Conservation (phyloP, 2,888 invertebrate species). For the Drosophila melanosoma region DNA sequence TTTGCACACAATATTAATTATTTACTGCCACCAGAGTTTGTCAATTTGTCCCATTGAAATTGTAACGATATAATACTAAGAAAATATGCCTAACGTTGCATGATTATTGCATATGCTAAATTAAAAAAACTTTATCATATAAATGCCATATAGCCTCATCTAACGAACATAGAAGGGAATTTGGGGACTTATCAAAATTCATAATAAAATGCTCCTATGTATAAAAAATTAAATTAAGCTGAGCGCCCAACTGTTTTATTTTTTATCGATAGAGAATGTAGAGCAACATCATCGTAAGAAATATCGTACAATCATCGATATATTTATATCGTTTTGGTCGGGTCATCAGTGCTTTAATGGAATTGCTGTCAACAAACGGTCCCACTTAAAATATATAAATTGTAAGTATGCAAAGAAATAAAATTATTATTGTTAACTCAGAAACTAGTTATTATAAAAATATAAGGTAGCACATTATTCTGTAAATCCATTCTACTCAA, state of each 20-base stretch:
- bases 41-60: conserved; percentile 62
- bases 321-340: neutral
- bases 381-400: neutral
- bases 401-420: neutral
- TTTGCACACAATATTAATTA: conserved; percentile 44
- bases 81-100: conserved; percentile 10
- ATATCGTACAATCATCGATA: neutral
- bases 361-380: neutral
- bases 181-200: neutral
- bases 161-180: conserved; percentile 10
- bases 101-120: conserved; percentile 15
- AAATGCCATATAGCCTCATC: neutral
- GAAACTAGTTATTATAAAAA: neutral
- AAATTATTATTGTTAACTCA: neutral
- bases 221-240: neutral
- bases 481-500: neutral
- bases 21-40: conserved; percentile 72
- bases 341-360: neutral
- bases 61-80: conserved; percentile 47
- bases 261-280: conserved; percentile 2
- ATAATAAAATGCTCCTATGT: conserved; percentile 7
- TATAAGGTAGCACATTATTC: neutral
- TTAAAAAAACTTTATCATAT: conserved; percentile 11
- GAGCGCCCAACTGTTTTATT: conserved; percentile 4
- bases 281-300: neutral